Conservation (phyloP, 2,797 vertebrate genomes). For the Choloepus didactylus region DNA sequence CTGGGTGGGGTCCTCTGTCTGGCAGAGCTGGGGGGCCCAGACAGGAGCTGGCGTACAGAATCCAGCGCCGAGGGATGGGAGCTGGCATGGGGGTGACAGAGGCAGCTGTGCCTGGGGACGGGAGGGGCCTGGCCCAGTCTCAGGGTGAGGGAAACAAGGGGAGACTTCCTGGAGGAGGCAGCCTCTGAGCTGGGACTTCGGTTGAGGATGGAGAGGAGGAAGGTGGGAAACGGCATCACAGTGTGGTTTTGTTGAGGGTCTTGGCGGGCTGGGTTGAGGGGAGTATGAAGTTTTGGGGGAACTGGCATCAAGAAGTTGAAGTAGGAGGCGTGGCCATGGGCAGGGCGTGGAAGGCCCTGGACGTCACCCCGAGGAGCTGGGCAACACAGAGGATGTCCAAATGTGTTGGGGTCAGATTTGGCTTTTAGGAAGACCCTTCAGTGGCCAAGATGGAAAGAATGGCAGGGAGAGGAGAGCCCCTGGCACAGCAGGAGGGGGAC, state of each 20-base stretch:
- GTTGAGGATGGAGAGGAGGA: background rate
- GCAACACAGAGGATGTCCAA: background rate
- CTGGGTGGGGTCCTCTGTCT: background rate
- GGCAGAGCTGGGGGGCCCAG: background rate
- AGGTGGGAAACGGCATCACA: background rate
- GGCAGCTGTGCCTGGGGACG: background rate
- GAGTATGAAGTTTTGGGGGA: background rate
- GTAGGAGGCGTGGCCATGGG: background rate
- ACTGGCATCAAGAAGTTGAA: background rate
- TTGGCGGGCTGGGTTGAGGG: background rate
- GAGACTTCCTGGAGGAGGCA: background rate
- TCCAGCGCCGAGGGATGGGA: background rate
- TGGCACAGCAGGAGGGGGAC: background rate
- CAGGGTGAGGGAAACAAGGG: no score
- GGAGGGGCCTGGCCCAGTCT: background rate
- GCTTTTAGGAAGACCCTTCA: background rate
- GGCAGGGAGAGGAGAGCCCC: background rate
- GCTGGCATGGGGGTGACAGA: no score
- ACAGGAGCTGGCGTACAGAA: background rate
- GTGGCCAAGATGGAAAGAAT: background rate
- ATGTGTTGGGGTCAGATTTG: background rate
- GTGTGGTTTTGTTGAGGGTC: background rate
- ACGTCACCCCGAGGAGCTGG: background rate
- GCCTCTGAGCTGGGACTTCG: background rate
- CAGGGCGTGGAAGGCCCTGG: background rate